Conservation (phyloP, 2,888 invertebrate genomes). For the Magallana nippona region DNA sequence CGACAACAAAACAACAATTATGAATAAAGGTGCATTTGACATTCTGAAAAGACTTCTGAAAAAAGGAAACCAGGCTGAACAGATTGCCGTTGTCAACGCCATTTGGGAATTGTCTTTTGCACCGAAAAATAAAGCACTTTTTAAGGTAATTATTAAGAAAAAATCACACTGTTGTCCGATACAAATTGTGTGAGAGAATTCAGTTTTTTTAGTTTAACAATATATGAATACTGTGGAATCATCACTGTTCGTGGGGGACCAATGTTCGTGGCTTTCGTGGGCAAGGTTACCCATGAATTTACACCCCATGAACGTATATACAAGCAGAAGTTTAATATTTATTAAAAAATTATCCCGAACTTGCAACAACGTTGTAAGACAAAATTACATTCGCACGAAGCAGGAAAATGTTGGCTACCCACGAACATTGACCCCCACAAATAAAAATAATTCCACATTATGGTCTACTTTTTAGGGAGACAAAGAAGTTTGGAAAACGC, state of each 20-base stretch:
- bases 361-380: no score
- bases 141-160: slow-evolving; percentile 55
- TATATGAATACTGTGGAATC: no score
- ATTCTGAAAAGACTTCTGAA: slow-evolving; percentile 55
- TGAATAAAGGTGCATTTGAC: slow-evolving; percentile 54
- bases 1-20: slow-evolving; percentile 64
- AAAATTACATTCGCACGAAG: no score
- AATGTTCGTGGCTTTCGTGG: no score
- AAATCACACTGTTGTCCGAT: background rate
- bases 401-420: no score
- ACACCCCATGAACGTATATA: no score
- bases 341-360: no score
- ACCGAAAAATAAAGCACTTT: slow-evolving; percentile 60
- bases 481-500: slow-evolving; percentile 51
- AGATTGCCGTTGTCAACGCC: slow-evolving; percentile 58
- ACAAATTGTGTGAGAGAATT: background rate
- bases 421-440: no score
- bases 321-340: no score
- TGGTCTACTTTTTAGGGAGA: slow-evolving; percentile 51
- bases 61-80: slow-evolving; percentile 53
- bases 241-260: no score
- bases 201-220: background rate
- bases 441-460: no score
- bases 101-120: slow-evolving; percentile 68
- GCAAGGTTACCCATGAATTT: no score